Evolutionary conservation across 1,140 invertebrate genomes (phyloP), one percentile per base, ranked within the genome.

Genomic region (Brachystomella parvula): DNA sequence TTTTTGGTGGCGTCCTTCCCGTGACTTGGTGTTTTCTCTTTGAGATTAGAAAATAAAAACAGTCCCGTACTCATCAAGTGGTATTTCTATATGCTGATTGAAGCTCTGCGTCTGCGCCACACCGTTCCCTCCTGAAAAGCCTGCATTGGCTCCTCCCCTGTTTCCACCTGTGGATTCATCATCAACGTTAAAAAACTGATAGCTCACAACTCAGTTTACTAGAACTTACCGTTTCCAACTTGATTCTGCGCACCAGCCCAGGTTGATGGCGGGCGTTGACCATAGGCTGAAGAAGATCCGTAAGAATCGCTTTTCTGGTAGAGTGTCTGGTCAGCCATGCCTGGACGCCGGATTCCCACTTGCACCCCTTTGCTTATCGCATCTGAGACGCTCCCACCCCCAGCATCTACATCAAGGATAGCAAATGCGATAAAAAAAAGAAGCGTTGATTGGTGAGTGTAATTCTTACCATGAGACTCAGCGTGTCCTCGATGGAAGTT

Each of bases 231-330:
- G 6, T 24, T 53, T 53, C 15, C 49, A 6, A 53, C 24, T 26
- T 53, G 49, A 24, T 53, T 53, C 6, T 53, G 24, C 9, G 49
- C 49, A 17, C 49, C 49, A 53, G 49, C 24, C 49, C 15, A 53
- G 49, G 49, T 26, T 19, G 49, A 17, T 15, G 49, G 49, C 9
- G 49, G 49, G 12, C 49, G 49, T 53, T 53, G 49, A 53, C 49
- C 49, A 24, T 53, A 53, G 21, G 49, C 24, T 15, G 12, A 26
- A 24, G 49, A 53, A 15, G 3, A 6, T 15, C 49, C 49, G 9
- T 53, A 24, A 24, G 49, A 53, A 53, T 53, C 49, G 49, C 49
- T 53, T 24, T 53, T 53, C 21, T 53, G 49, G 21, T 53, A 53
- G 12, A 53, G 21, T 24, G 21, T 24, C 24, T 53, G 49, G 21